Conservation (phyloP, 2,888 invertebrate species). For the Actias luna region DNA sequence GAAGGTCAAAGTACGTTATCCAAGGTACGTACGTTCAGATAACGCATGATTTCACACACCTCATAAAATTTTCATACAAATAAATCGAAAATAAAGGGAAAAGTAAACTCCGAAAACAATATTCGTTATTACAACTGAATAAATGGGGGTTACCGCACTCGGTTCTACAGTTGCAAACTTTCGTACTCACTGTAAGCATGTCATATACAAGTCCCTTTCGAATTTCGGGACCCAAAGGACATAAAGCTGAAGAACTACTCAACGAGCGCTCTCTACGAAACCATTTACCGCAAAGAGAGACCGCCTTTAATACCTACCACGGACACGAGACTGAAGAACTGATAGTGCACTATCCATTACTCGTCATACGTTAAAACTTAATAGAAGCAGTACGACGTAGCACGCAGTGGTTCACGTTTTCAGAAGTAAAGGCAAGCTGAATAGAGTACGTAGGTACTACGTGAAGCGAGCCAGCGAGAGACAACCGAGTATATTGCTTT, state of each 20-base stretch:
- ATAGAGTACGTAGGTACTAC: not conserved
- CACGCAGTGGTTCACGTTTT: constrained; percentile 14
- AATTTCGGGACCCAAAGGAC: constrained; percentile 31
- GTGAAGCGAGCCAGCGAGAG: not conserved
- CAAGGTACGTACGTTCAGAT: too few relatives aligned
- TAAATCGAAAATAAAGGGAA: too few relatives aligned
- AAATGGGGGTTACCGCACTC: not conserved
- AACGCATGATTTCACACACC: too few relatives aligned
- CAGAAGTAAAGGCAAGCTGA: not conserved
- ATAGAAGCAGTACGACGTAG: not conserved
- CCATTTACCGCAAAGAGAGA: constrained; percentile 45
- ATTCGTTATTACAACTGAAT: not conserved
- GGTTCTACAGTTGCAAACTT: constrained; percentile 10
- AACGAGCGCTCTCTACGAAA: constrained; percentile 44
- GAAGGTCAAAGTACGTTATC: too few relatives aligned
- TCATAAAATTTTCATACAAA: too few relatives aligned
- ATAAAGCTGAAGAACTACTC: constrained; percentile 38
- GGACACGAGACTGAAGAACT: not conserved
- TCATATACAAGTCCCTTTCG: constrained; percentile 23
- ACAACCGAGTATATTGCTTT: constrained; percentile 42
- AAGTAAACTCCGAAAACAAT: too few relatives aligned
- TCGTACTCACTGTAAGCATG: constrained; percentile 20
- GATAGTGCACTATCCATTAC: constrained; percentile 20
- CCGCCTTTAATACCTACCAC: constrained; percentile 6
- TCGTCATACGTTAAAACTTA: constrained; percentile 13